Conservation (phyloP, 2,113 vertebrate species). For the Agelaius phoeniceus region DNA sequence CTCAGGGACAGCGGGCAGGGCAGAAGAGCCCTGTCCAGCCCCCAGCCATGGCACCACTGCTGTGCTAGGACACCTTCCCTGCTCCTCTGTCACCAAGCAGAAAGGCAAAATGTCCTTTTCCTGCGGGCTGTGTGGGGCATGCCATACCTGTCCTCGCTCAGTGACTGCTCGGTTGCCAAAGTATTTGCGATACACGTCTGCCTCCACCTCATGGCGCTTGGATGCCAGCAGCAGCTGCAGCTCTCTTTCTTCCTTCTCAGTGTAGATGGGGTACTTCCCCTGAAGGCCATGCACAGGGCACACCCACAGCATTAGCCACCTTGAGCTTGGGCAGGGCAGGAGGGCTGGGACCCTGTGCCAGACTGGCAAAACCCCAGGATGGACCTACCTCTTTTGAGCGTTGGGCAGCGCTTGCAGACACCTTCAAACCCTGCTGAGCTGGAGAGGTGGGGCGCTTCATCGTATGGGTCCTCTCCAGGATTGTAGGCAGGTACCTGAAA, state of each 20-base stretch:
- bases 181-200: not conserved
- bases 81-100: not conserved
- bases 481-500: not conserved
- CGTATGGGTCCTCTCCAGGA: not conserved
- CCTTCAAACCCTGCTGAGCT: not conserved
- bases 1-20: not conserved
- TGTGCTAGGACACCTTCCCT: not conserved
- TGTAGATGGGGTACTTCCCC: not conserved
- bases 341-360: not conserved
- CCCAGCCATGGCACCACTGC: not conserved
- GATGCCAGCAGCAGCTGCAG: not conserved
- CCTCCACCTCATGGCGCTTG: not conserved
- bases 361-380: not conserved
- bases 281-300: not conserved
- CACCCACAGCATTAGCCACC: not conserved
- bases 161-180: not conserved
- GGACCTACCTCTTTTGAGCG: not conserved
- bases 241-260: not conserved
- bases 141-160: not conserved
- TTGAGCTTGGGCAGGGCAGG: not conserved
- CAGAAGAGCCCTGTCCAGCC: accelerated
- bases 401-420: accelerated
- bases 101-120: not conserved
- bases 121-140: too few species aligned
- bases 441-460: not conserved